Evolutionary conservation across 2,888 invertebrate genomes (phyloP), one percentile per base, ranked within the genome.

Genomic region (Merodon equestris): DNA sequence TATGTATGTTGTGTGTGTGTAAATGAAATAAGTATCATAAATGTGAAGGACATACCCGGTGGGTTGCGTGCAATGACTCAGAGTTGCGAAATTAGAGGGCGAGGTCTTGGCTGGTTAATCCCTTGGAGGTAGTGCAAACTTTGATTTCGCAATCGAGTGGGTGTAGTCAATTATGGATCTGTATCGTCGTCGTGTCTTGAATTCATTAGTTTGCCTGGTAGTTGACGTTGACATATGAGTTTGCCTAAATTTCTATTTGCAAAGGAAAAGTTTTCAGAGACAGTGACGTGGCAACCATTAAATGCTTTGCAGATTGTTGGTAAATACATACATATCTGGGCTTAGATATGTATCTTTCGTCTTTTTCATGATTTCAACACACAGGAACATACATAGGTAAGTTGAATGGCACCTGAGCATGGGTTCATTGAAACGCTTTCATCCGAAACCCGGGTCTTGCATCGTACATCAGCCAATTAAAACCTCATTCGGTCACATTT

Each of bases 381-480:
- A 27, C 27, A 27, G 3, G 7, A 27, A 2, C 27, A 4, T 2
- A 27, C 27, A 27, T 27, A 27, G 3, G 27, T 7, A 27, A 7
- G 27, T 27, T 27, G 27, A 27, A 27, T 27, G 27, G 27, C 27
- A 27, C 27, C 27, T 27, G 27, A 27, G 27, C 27, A 4, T 27
- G 27, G 27, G 27, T 27, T 27, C 27, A 7, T 27, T 27, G 27
- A 27, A 27, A 27, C 27, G 27, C 2, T 27, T 27, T 27, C 27
- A 27, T 27, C 7, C 27, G 3, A 27, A 27, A 7, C 27, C 7
- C 27, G 27, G 7, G 3, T 9, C 34, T 38, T 18, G 27, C 40
- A 27, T 57, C 70, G 36, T 70, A 66, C 54, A 54, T 64, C 56
- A 66, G 58, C 71, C 60, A 76, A 71, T 76, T 76, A 71, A 60